These are phyloP conservation scores for Rissa tridactyla DNA, from an alignment of 2,113 vertebrate species.

Conservation along the genomic window DNA sequence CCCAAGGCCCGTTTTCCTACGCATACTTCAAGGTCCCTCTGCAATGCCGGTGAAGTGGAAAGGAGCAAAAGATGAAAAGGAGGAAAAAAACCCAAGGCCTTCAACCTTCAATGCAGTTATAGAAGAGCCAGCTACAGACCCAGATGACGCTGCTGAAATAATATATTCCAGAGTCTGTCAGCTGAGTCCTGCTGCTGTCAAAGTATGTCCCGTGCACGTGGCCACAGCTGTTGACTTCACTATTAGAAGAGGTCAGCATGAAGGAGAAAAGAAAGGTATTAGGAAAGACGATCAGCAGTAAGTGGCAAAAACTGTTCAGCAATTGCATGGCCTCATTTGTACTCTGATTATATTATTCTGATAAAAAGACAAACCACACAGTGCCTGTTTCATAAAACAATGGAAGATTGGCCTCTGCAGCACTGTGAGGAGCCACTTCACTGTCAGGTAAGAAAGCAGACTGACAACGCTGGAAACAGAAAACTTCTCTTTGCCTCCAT, in stretches of 20 bases:
- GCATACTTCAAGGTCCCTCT: neutral
- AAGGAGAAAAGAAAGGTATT: conserved; percentile 29
- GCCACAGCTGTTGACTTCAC: conserved; percentile 21
- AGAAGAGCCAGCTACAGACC: neutral
- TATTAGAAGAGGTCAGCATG: neutral
- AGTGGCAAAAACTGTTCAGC: neutral
- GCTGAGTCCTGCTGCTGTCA: conserved; percentile 22
- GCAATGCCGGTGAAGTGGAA: neutral
- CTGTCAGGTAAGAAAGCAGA: neutral
- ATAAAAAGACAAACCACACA: neutral
- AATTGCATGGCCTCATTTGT: neutral
- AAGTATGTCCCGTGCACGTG: neutral
- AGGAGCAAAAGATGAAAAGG: neutral
- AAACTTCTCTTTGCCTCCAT: neutral
- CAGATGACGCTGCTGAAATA: neutral
- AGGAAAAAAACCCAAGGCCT: neutral
- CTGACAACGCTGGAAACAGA: neutral
- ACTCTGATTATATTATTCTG: neutral
- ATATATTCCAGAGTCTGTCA: conserved; percentile 37
- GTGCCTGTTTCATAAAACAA: neutral
- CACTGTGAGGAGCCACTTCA: neutral
- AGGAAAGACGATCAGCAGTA: neutral
- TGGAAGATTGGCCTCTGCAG: neutral
- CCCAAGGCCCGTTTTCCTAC: neutral
- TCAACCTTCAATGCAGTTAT: neutral